Conservation (phyloP, 2,888 invertebrate genomes). For the Cyclophora albipunctata region DNA sequence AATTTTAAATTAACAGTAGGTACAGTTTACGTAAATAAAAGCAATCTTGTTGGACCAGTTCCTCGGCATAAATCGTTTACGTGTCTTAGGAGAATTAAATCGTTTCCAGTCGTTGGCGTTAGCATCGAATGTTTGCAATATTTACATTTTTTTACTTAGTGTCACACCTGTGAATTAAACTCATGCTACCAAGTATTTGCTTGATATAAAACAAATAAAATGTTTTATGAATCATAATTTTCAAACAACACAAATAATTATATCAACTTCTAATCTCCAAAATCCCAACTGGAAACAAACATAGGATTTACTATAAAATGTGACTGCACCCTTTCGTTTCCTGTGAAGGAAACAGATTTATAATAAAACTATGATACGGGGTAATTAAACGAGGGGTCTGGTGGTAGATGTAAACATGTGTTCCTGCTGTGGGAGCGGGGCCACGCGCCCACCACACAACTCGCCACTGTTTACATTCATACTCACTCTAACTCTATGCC, state of each 20-base stretch:
- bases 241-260: no score
- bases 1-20: conserved; percentile 16
- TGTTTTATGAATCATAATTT: no score
- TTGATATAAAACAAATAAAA: no score
- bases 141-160: no score
- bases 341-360: conserved; percentile 14
- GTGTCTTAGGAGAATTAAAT: conserved; percentile 23
- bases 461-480: conserved; percentile 44
- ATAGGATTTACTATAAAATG: no score
- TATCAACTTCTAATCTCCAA: no score
- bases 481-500: conserved; percentile 10
- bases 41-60: conserved; percentile 34
- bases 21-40: conserved; percentile 25
- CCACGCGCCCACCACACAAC: conserved; percentile 28
- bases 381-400: conserved; percentile 38
- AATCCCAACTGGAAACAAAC: no score
- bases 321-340: conserved; percentile 2
- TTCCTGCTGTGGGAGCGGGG: conserved; percentile 58
- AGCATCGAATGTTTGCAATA: neutral
- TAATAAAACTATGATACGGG: conserved; percentile 20
- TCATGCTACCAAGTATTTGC: no score
- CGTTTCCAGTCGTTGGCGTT: conserved; percentile 9
- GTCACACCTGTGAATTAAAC: no score
- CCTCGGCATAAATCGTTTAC: conserved; percentile 17
- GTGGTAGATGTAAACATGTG: conserved; percentile 58